Evolutionary conservation across 2,888 invertebrate genomes (phyloP), one percentile per base, ranked within the genome.

Genomic region (Aleiodes leptofemur): DNA sequence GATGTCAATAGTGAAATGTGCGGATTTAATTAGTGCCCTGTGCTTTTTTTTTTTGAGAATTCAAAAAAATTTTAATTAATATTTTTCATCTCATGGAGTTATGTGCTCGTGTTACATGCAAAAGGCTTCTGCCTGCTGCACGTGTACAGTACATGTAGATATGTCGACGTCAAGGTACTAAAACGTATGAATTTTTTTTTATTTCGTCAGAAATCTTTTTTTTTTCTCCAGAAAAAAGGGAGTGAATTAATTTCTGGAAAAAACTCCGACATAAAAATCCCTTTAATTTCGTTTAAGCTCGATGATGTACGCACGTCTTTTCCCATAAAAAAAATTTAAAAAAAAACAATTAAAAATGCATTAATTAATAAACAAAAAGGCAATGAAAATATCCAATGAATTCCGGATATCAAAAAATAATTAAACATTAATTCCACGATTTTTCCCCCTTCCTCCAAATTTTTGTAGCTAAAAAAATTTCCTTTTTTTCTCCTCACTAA

Each of bases 91-190:
- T 43, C 7, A 2, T 57, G 57, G 7, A 57, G 59, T 59, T 59
- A 34, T 59, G 59, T 59, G 34, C 13, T 7, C n/a, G 34, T 31
- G 29, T 59, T 8, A 59, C 31, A n/a, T 59, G 13, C 59, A 14
- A 34, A 59, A 31, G 34, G 31, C 59, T 59, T 59, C 59, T 38
- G 59, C 38, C 38, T 59, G 59, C 8, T 14, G 14, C 59, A 59
- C 59, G 59, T 59, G 59, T 23, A 57, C 13, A 3, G 38, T 59
- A 34, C 34, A 59, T 38, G 14, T 51, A 51, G 59, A 59, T 34
- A 59, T n/a, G 34, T 59, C n/a, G 23, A 56, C 29, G 23, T 56
- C 16, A 31, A 59, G 59, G 59, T 59, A 34, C 29, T 38, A 34
- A 29, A 31, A 34, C 34, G n/a, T 59, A 34, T 7, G 34, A 4